Evolutionary conservation across 2,113 vertebrate genomes (phyloP).

Genomic region (Tenebrosternarchus preto): DNA sequence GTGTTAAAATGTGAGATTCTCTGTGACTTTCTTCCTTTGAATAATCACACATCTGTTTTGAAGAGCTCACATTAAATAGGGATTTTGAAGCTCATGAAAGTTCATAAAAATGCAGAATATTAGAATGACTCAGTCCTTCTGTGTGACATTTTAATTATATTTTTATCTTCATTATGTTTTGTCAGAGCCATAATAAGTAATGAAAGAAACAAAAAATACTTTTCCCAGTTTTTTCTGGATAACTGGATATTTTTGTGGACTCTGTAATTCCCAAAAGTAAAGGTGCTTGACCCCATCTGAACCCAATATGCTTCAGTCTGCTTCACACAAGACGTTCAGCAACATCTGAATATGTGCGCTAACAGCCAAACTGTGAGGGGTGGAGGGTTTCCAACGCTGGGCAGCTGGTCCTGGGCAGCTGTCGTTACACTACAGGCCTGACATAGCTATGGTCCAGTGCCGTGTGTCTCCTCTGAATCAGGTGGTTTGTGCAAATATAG

Average conservation of each 20-base stretch:
- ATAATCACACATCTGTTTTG: conserved; percentile 39
- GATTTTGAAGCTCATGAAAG: conserved; percentile 12
- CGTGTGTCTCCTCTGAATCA: too few relatives aligned
- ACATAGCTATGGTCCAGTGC: too few relatives aligned
- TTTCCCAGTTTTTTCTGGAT: neutral
- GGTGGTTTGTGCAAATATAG: too few relatives aligned
- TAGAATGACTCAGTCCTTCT: conserved; percentile 30
- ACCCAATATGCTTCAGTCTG: too few relatives aligned
- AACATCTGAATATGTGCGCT: too few relatives aligned
- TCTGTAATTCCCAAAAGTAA: too few relatives aligned
- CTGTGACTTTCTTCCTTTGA: neutral
- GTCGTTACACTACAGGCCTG: too few relatives aligned
- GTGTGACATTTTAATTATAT: neutral
- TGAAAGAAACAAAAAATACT: neutral
- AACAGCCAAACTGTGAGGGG: too few relatives aligned
- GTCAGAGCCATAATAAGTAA: neutral
- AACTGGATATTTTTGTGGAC: neutral
- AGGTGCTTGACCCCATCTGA: too few relatives aligned
- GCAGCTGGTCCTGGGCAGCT: too few relatives aligned
- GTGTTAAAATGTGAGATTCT: conserved; percentile 26
- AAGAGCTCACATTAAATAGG: conserved; percentile 18
- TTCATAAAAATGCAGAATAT: conserved; percentile 32
- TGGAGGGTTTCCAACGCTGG: too few relatives aligned
- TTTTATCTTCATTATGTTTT: conserved; percentile 1
- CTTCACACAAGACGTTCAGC: too few relatives aligned